These are phyloP conservation scores for Heliconius hermathena DNA, from an alignment of 1,140 invertebrate genomes.

Conservation along the genomic window DNA sequence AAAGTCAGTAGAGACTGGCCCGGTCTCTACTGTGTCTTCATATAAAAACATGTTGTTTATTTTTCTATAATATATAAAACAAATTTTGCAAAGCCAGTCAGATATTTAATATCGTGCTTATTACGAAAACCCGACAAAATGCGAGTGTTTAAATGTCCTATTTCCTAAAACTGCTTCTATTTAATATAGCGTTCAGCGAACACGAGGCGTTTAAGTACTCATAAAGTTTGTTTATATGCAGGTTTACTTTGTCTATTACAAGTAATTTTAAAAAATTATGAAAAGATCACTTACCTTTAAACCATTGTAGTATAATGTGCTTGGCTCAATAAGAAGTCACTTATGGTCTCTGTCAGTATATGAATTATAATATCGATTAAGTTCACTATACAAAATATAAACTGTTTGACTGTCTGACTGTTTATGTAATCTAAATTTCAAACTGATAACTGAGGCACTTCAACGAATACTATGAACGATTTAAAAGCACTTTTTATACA, in stretches of 20 bases:
- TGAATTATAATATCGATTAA: background rate
- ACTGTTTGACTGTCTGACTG: background rate
- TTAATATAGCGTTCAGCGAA: constrained; percentile 26
- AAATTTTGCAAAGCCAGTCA: constrained; percentile 9
- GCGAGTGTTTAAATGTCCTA: constrained; percentile 16
- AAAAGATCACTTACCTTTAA: constrained; percentile 47
- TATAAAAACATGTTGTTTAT: background rate
- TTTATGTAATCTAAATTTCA: background rate
- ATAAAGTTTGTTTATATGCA: constrained; percentile 30
- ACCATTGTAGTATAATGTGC: constrained; percentile 42
- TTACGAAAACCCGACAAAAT: constrained; percentile 17
- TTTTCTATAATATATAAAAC: background rate
- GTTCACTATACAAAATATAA: constrained; percentile 1
- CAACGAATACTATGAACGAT: constrained; percentile 31
- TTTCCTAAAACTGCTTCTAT: constrained; percentile 28
- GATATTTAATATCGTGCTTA: constrained; percentile 21
- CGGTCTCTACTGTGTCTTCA: background rate
- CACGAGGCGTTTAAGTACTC: constrained; percentile 23
- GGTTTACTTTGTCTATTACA: constrained; percentile 22
- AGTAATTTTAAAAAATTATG: constrained; percentile 15
- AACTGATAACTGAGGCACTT: constrained; percentile 33
- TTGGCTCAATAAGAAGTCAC: constrained; percentile 18
- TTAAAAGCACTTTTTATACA: constrained; percentile 39
- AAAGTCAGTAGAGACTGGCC: background rate
- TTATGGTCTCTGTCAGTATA: constrained; percentile 12